These are phyloP conservation scores for Rhynchonycteris naso DNA, from an alignment of 2,797 vertebrate genomes.

Conservation along the genomic window DNA sequence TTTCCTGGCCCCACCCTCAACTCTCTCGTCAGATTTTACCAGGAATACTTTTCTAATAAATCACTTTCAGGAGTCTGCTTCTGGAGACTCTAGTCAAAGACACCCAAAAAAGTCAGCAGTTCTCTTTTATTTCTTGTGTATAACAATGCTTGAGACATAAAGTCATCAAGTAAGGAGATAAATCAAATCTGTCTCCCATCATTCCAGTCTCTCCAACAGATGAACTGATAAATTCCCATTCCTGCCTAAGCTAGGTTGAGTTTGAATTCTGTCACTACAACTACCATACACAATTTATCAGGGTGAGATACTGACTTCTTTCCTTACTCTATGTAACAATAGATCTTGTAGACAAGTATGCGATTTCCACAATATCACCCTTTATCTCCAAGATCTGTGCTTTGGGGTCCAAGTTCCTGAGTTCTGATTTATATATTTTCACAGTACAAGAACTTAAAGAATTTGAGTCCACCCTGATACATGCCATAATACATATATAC, in stretches of 20 bases:
- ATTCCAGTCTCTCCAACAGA: background rate
- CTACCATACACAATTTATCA: background rate
- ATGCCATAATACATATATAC: background rate
- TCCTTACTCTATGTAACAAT: background rate
- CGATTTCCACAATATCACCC: background rate
- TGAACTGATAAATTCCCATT: background rate
- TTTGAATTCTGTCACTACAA: slow-evolving; percentile 39
- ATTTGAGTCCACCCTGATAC: background rate
- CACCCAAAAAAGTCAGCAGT: background rate
- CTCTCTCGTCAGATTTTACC: background rate
- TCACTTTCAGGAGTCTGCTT: background rate
- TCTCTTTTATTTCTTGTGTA: background rate
- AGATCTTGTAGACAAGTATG: background rate
- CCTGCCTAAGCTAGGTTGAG: background rate
- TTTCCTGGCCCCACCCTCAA: background rate
- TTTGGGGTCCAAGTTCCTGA: background rate
- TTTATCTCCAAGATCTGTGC: background rate
- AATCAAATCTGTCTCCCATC: background rate
- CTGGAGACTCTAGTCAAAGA: background rate
- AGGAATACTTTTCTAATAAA: background rate
- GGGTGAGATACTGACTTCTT: background rate
- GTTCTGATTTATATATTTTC: background rate
- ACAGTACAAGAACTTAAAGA: background rate
- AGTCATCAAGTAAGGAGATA: background rate
- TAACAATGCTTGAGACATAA: background rate